Base-by-base conservation (phyloP, 2,113 vertebrate genomes). In the Neolamprologus longior region DNA sequence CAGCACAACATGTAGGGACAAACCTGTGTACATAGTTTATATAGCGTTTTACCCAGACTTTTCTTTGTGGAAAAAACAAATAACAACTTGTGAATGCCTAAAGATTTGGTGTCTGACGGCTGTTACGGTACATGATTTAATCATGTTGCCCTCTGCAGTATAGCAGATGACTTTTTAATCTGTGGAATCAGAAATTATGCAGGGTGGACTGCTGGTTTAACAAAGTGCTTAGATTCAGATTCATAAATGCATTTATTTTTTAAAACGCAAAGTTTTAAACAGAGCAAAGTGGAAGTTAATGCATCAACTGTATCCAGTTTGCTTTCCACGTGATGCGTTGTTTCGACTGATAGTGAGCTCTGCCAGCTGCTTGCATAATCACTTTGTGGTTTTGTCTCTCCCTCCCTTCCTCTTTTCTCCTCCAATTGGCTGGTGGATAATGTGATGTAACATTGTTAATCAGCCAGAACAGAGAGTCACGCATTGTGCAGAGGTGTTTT, bases 341-440 rank as follows among this genome's bases (percentile, higher is more conserved):
- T 84, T 76, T 19, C 9, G 13, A 55, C 54, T 73, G 61, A 66
- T 45, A 37, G 55, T 37, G 81, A 82, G 33, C 55, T 80, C 84
- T 54, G 89, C 79, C 90, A 90, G 78, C 66, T 37, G 50, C 88
- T 91, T 90, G 42, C 83, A 86, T 88, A 90, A 86, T 82, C 83
- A 6, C 71, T 71, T 37, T 37, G 26, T 89, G 89, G 63, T 81
- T 89, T 87, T 85, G 63, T 79, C 19, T 19, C 37, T 24, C 63
- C 52, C 24, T 85, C 42, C 63, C 45, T 53, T 86, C 52, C n/a
- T 83, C 33, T 40, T 42, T 35, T 81, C 57, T 54, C 15, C 55
- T 17, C 55, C 61, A 50, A 89, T 26, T 61, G 47, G 80, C 82
- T 37, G 63, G 37, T 82, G 71, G 81, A 50, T 84, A 47, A 90